These are phyloP conservation scores for Idaea straminata DNA, from an alignment of 2,888 invertebrate genomes.

Conservation along the genomic window DNA sequence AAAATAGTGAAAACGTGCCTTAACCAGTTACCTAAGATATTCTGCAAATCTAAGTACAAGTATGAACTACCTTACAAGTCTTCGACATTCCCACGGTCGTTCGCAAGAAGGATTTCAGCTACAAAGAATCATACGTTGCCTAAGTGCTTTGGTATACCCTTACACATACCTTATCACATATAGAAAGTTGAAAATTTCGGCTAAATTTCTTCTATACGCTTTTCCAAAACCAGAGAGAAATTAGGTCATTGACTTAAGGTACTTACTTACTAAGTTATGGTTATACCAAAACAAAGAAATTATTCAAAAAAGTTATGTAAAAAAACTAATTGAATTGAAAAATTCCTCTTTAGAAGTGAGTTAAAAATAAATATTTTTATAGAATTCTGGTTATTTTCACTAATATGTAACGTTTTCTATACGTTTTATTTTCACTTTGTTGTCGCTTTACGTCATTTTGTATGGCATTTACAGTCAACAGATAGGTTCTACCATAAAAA, in stretches of 20 bases:
- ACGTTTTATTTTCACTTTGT: neutral
- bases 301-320: too few relatives aligned
- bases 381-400: too few relatives aligned
- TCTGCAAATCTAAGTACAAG: conserved; percentile 65
- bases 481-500: neutral
- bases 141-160: conserved; percentile 65
- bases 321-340: too few relatives aligned
- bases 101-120: conserved; percentile 52
- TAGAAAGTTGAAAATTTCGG: neutral
- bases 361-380: too few relatives aligned
- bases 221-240: conserved; percentile 3
- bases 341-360: too few relatives aligned
- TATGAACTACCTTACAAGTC: conserved; percentile 60
- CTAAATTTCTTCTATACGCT: neutral
- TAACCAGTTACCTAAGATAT: conserved; percentile 66
- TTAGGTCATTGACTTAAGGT: neutral
- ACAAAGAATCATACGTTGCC: conserved; percentile 74
- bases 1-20: conserved; percentile 68
- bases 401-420: neutral
- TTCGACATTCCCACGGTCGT: conserved; percentile 65
- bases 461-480: neutral
- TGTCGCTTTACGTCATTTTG: neutral
- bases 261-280: too few relatives aligned
- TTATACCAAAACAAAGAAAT: too few relatives aligned
- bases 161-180: neutral